Conservation (phyloP, 2,113 vertebrate genomes). For the Agapornis roseicollis region DNA sequence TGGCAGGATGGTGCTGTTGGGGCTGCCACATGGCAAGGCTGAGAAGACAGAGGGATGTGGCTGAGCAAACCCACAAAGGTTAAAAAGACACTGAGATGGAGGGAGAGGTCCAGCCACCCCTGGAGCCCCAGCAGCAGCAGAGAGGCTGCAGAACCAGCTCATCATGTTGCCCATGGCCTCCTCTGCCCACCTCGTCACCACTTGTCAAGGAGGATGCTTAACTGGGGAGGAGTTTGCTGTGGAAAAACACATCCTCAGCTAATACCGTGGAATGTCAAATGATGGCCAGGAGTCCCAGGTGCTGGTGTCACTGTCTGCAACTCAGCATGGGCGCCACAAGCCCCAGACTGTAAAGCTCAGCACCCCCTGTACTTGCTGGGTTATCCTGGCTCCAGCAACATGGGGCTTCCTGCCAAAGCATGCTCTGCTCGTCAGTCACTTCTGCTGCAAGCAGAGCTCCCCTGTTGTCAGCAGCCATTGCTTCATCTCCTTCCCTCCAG, state of each 20-base stretch:
- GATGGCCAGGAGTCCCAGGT: neutral
- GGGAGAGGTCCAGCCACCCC: neutral
- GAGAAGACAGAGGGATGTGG: neutral
- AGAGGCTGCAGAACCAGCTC: neutral
- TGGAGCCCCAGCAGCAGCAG: neutral
- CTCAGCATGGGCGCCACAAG: neutral
- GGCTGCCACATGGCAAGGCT: neutral
- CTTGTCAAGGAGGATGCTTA: neutral
- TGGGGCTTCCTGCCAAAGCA: neutral
- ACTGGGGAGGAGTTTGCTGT: neutral
- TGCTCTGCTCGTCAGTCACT: fast-evolving
- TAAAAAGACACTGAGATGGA: neutral
- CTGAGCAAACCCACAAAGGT: neutral
- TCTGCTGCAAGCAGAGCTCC: neutral
- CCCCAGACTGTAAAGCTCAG: neutral
- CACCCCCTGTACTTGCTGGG: fast-evolving
- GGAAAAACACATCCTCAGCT: neutral
- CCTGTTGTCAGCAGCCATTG: neutral
- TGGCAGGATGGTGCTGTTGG: neutral
- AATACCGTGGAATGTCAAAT: neutral
- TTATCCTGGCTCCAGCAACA: fast-evolving
- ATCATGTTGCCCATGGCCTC: neutral
- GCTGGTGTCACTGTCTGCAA: neutral
- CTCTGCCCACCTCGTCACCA: neutral
- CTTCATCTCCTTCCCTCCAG: neutral